Percentiles rank a stretch among this genome's conserved stretches.
phyloP scores from a whole-genome alignment of 2,113 vertebrate genomes.

The Colaptes auratus region DNA sequence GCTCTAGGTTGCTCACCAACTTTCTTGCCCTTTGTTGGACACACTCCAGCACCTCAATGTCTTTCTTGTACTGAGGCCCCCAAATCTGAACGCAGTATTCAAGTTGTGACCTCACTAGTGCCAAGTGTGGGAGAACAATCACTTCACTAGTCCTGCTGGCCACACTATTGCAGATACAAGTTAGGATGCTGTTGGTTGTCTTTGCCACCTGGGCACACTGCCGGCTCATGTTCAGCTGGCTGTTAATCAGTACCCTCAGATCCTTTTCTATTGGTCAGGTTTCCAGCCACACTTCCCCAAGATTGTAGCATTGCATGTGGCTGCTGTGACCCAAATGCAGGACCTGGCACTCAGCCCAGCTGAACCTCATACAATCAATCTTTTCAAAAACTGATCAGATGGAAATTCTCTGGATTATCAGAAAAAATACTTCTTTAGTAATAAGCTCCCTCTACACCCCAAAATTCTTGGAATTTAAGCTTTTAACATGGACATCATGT shows the following conservation, averaged over 20 bases:
- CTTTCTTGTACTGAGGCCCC: not conserved
- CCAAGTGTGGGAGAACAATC: not conserved
- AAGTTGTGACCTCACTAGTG: not conserved
- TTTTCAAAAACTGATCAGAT: not conserved
- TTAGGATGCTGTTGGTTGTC: not conserved
- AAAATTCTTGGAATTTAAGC: not conserved
- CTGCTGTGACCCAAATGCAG: not conserved
- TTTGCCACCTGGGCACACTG: not conserved
- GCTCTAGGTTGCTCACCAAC: too few species aligned
- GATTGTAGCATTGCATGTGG: not conserved
- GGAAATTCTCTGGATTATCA: not conserved
- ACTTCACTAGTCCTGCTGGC: not conserved
- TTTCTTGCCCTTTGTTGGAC: too few species aligned
- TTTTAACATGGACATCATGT: not conserved
- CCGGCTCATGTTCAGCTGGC: not conserved
- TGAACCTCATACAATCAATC: not conserved
- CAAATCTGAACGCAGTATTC: not conserved
- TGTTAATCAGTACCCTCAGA: not conserved
- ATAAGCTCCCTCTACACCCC: not conserved
- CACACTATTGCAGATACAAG: not conserved
- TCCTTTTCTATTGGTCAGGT: not conserved
- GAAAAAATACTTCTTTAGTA: not conserved
- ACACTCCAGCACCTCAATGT: not conserved
- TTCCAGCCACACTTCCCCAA: not conserved
- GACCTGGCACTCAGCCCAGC: not conserved